These are phyloP conservation scores for Sicus ferrugineus DNA, from an alignment of 2,888 invertebrate species.

Conservation along the genomic window DNA sequence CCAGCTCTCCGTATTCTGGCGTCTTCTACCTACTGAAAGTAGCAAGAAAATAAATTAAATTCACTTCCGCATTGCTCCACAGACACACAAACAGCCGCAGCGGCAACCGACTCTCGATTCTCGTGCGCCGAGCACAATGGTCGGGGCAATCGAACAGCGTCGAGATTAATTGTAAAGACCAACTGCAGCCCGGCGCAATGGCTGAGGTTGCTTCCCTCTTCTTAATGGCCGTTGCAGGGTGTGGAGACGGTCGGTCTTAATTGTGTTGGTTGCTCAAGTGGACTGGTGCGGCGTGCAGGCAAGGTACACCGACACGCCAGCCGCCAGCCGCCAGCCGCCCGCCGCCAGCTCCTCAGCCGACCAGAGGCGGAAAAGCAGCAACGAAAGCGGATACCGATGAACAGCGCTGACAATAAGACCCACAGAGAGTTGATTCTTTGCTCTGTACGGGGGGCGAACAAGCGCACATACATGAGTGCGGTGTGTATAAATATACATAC, in stretches of 20 bases:
- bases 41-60: slow-evolving; percentile 63
- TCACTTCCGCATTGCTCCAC: slow-evolving; percentile 66
- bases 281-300: slow-evolving; percentile 15
- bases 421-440: slow-evolving; percentile 32
- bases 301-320: slow-evolving; percentile 12
- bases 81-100: slow-evolving; percentile 51
- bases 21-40: slow-evolving; percentile 33
- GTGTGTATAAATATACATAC: background rate
- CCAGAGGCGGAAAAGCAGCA: slow-evolving; percentile 22
- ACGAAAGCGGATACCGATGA: slow-evolving; percentile 32
- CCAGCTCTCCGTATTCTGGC: slow-evolving; percentile 30
- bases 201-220: slow-evolving; percentile 30
- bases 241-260: slow-evolving; percentile 27
- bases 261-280: slow-evolving; percentile 31
- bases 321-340: background rate
- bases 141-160: slow-evolving; percentile 31
- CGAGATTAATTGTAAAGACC: slow-evolving; percentile 32
- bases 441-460: slow-evolving; percentile 7
- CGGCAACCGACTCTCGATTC: slow-evolving; percentile 36
- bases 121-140: slow-evolving; percentile 20
- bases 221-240: slow-evolving; percentile 32
- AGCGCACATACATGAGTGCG: background rate
- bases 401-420: slow-evolving; percentile 29
- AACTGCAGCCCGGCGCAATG: slow-evolving; percentile 26
- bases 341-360: slow-evolving; percentile 1